Base-by-base conservation (phyloP, 2,888 invertebrate genomes). In the Aspidapion aeneum region DNA sequence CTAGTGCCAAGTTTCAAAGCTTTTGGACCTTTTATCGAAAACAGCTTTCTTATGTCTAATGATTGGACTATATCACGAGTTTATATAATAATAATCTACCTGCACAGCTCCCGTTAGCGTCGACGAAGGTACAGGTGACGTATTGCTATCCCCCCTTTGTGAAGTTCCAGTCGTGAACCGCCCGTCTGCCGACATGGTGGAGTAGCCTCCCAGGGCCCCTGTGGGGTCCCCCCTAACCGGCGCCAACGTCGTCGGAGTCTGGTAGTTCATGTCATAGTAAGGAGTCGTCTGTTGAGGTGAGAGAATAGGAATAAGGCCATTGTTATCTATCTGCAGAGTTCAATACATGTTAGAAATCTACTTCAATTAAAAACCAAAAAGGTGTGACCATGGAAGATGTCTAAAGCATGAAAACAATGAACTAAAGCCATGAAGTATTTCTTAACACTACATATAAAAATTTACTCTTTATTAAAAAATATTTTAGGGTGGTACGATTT, bases 231-330 rank as follows among this genome's bases (percentile, higher is more conserved):
- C 89, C 68, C 88, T 80, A 63, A 88, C 88, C 63, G 88, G 86
- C 57, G 88, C 86, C 73, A 89, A 81, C 73, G 88, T 88, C 67
- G 89, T 88, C 67, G 89, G 88, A 68, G 89, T 87, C 82, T 86
- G 87, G 82, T 89, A 90, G 80, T 88, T 86, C 81, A 90, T 84
- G 81, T 90, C 90, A 80, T 89, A 90, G 82, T 88, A 90, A 76
- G 85, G 86, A 74, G 85, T 81, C 77, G 79, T 78, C 78, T 78
- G 71, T 63, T 68, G 65, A 71, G 62, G 3, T 19, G 17, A 18
- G 57, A n/a, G 57, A 18, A 64, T 52, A 17, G 52, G 17, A 17
- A 52, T 18, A 52, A 52, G 52, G 52, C n/a, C 52, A 18, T 18
- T 18, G 35, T 35, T 35, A 35, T 35, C 35, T 35, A 35, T 35